Evolutionary conservation across 2,797 vertebrate genomes (phyloP).

Genomic region (Phalanger gymnotis): DNA sequence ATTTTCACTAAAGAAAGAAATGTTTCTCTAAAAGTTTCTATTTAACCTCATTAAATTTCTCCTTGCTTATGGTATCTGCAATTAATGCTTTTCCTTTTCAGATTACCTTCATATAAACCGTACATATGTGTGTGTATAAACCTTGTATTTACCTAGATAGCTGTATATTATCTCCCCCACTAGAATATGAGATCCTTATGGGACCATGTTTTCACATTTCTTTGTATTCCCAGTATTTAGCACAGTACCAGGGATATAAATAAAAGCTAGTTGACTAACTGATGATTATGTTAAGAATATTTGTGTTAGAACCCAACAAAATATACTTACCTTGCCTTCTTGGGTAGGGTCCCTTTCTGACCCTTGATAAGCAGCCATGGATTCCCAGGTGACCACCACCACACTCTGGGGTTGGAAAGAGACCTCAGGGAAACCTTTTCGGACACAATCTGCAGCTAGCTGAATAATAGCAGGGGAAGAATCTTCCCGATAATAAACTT

Average conservation of each 20-base stretch:
- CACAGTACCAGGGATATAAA: neutral
- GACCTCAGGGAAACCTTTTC: slow-evolving; percentile 88
- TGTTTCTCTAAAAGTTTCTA: neutral
- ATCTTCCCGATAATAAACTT: slow-evolving; percentile 92
- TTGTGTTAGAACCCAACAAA: neutral
- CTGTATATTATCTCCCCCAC: neutral
- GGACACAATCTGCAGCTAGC: slow-evolving; percentile 86
- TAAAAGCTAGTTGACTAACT: neutral
- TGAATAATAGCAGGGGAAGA: slow-evolving; percentile 83
- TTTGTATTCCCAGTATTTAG: neutral
- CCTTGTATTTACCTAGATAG: neutral
- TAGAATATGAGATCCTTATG: neutral
- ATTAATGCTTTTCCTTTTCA: neutral
- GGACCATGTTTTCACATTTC: neutral
- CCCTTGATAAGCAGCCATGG: slow-evolving; percentile 84
- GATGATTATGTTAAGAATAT: fast-evolving
- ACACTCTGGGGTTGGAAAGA: slow-evolving; percentile 85
- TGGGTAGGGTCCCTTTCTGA: slow-evolving; percentile 74
- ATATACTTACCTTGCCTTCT: slow-evolving; percentile 86
- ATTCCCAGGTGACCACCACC: slow-evolving; percentile 91
- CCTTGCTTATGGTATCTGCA: neutral
- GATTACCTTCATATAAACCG: neutral
- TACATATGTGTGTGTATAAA: neutral
- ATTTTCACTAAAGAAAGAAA: neutral
- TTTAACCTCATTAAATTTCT: neutral